Conservation (phyloP, 2,113 vertebrate genomes). For the Albula goreensis region DNA sequence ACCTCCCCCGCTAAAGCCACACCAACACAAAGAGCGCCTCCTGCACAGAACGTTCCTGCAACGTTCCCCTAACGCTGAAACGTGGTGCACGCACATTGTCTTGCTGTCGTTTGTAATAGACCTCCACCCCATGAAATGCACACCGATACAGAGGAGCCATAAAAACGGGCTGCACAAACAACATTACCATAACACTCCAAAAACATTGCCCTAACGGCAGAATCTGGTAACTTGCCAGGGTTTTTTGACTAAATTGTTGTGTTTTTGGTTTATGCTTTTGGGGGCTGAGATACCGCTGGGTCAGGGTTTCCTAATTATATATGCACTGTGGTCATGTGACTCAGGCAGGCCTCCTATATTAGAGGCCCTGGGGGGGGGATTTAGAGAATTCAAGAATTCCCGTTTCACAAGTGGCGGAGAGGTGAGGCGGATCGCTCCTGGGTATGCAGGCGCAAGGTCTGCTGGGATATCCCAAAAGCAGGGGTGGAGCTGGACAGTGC, state of each 20-base stretch:
- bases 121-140: too few species aligned
- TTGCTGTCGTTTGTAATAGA: too few species aligned
- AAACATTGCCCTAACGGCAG: too few species aligned
- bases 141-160: too few species aligned
- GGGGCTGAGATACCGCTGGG: background rate
- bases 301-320: conserved; percentile 10
- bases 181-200: background rate
- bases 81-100: too few species aligned
- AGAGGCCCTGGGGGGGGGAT: background rate
- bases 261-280: background rate
- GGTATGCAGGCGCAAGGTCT: background rate
- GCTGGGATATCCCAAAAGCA: background rate
- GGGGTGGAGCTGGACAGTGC: background rate
- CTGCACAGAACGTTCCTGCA: background rate
- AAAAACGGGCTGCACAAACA: too few species aligned
- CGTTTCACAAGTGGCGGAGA: background rate
- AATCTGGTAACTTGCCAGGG: background rate
- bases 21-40: background rate
- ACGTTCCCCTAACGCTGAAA: background rate
- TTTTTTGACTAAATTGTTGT: too few species aligned
- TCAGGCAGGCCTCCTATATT: background rate
- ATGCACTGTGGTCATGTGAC: conserved; percentile 8
- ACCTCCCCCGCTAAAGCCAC: background rate
- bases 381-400: conserved; percentile 8
- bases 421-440: background rate